Base-by-base conservation (phyloP, 1,140 invertebrate species). In the Leptopilina boulardi region DNA sequence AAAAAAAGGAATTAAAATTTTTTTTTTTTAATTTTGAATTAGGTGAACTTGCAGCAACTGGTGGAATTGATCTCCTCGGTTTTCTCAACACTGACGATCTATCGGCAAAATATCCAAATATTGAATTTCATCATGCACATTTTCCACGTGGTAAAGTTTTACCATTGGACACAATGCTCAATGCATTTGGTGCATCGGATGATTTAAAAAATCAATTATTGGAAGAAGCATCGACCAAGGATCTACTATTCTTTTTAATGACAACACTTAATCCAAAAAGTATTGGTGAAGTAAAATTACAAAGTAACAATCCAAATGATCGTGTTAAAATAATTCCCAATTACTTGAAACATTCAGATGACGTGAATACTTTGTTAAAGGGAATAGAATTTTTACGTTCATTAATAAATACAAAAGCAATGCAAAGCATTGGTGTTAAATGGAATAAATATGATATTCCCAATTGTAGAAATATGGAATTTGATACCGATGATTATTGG, bases 241-340 rank as follows among this genome's bases (percentile, higher is more conserved):
- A 92, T 51, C 42, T 87, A 9, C 80, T 92, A 11, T 21, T 86
- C 0, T 34, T 87, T 0, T 44, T 82, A 10, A 82, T 91, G 0
- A 77, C 84, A 8, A 51, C 92, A 0, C 74, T 94, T 56, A 89
- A 93, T 21, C 93, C 94, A 0, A 88, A 91, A 79, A 94, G 93
- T 44, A 77, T 75, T 2, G 94, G 94, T 0, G 80, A 85, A 30
- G 81, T 96, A 1, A 86, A 83, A 19, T 83, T 96, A 8, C 83
- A 87, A 13, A 93, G 91, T 8, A 83, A 82, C 0, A 89, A 96
- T 87, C 94, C 95, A 0, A 87, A 91, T 0, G 92, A 94, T 18
- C 88, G 91, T 23, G 94, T 96, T 0, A 86, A 93, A n/a, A 95
- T 97, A 41, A 91, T 94, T 81, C 92, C 96, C 0, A 95, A 95